Evolutionary conservation across 2,888 invertebrate species (phyloP), one percentile per base, ranked within the genome.

Genomic region (Shargacucullia verbasci): DNA sequence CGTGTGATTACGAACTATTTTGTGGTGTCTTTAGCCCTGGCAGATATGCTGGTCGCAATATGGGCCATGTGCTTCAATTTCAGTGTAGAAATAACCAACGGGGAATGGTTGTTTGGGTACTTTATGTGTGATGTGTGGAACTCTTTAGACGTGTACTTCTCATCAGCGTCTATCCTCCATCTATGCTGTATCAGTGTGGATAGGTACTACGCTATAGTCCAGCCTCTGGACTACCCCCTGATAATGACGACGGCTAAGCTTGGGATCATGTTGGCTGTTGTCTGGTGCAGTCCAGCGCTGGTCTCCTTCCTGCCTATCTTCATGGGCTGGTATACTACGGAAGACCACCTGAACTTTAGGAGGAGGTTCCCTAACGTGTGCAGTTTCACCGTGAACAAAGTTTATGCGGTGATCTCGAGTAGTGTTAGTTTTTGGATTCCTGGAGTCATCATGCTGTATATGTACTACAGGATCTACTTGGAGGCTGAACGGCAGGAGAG

Each of bases 41-140:
- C 99, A 8, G 99, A 99, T 83, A 97, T 99, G 96, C 92, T 99
- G 20, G 99, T 99, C 0, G 99, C 99, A 0, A 96, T 98, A 31
- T 97, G 98, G 94, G 98, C 98, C 0, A 98, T 98, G 98, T 98
- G 98, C 73, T 98, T 98, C 88, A 98, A 98, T 94, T 98, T 98
- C 73, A 97, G 97, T 82, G 97, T 98, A 29, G 97, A 98, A 86
- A 94, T 98, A 13, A 97, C 97, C 0, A 97, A 97, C 13, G 96
- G 96, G 9, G 95, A 94, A 69, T 99, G 99, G 99, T 87, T 98
- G 63, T 98, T 99, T 80, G 98, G 98, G 0, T 96, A 96, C 79
- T 97, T 97, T 82, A 97, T 98, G 97, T 99, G 99, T 89, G 98
- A 99, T 88, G 97, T 99, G 12, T 99, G 98, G 97, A 99, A 99